Evolutionary conservation across 1,140 invertebrate genomes (phyloP).

Genomic region (Cydia strobilella): DNA sequence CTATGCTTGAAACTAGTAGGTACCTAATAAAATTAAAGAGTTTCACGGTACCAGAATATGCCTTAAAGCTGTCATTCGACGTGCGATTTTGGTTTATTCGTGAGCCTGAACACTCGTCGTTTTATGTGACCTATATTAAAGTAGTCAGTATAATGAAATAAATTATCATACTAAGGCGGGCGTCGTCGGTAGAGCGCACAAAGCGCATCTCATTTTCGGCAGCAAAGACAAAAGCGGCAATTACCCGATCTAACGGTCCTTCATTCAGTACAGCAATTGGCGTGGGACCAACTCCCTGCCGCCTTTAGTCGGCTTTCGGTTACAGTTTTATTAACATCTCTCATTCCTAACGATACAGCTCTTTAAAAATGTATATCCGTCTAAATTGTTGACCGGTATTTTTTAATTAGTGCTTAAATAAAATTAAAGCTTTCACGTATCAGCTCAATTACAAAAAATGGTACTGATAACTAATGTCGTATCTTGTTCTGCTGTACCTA

Average conservation of each 20-base stretch:
- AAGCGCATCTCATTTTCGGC: conserved; percentile 65
- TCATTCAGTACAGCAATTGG: conserved; percentile 34
- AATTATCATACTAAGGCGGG: conserved; percentile 42
- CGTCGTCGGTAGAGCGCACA: conserved; percentile 52
- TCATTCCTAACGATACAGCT: not conserved
- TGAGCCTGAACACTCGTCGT: not conserved
- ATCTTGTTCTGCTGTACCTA: too few species aligned
- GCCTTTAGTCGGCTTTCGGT: conserved; percentile 1
- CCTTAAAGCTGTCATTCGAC: too few species aligned
- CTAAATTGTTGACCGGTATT: too few species aligned
- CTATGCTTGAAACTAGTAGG: not conserved
- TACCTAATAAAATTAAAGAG: too few species aligned
- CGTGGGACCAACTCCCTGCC: conserved; percentile 36
- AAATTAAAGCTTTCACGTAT: too few species aligned
- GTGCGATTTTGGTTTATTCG: too few species aligned
- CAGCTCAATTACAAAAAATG: too few species aligned
- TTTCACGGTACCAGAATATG: too few species aligned
- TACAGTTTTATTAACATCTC: not conserved
- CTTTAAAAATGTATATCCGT: not conserved
- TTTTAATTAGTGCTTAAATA: too few species aligned
- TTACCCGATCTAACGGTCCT: conserved; percentile 65
- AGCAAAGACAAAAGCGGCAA: conserved; percentile 71
- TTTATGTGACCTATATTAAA: conserved; percentile 5
- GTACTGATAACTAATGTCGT: too few species aligned
- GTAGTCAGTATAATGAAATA: conserved; percentile 40